A percentile compares a stretch with the other conserved stretches of the same genome.
These are phyloP conservation scores for Plectus sambesii DNA, from an alignment of 1,140 invertebrate genomes.

Conservation along the genomic window DNA sequence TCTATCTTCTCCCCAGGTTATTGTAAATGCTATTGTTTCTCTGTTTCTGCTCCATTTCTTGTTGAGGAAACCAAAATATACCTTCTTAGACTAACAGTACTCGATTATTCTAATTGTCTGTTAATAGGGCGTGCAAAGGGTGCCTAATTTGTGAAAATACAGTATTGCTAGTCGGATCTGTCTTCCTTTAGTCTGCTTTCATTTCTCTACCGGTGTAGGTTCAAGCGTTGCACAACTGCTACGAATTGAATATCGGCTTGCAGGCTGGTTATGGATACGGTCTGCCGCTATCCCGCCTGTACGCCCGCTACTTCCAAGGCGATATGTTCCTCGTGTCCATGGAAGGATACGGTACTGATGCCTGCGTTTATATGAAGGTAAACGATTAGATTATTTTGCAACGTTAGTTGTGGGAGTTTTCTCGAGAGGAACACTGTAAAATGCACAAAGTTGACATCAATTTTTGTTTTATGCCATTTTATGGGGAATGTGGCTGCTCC, in stretches of 20 bases:
- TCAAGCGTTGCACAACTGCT: background rate
- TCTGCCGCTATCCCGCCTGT: slow-evolving; percentile 82
- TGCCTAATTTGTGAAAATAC: slow-evolving; percentile 12
- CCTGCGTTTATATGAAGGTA: slow-evolving; percentile 89
- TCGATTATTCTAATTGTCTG: no score
- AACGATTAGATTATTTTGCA: background rate
- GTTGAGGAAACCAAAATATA: no score
- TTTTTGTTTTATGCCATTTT: background rate
- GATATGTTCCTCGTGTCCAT: slow-evolving; percentile 80
- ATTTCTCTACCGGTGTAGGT: no score
- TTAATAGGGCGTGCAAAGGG: no score
- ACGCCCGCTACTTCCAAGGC: slow-evolving; percentile 94
- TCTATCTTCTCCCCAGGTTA: no score
- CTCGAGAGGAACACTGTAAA: background rate
- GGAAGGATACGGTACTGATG: slow-evolving; percentile 92
- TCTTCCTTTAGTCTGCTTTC: no score
- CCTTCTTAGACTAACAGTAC: no score
- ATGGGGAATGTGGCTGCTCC: background rate
- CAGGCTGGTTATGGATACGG: slow-evolving; percentile 85
- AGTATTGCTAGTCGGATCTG: no score
- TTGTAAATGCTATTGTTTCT: no score
- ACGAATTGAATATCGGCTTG: slow-evolving; percentile 16
- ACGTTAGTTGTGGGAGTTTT: background rate
- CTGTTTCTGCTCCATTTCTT: no score
- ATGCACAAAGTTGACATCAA: background rate